Percentiles rank a stretch among this genome's conserved stretches.
phyloP scores from a whole-genome alignment of 2,888 invertebrate genomes.

The Pristionchus fissidentatus region DNA sequence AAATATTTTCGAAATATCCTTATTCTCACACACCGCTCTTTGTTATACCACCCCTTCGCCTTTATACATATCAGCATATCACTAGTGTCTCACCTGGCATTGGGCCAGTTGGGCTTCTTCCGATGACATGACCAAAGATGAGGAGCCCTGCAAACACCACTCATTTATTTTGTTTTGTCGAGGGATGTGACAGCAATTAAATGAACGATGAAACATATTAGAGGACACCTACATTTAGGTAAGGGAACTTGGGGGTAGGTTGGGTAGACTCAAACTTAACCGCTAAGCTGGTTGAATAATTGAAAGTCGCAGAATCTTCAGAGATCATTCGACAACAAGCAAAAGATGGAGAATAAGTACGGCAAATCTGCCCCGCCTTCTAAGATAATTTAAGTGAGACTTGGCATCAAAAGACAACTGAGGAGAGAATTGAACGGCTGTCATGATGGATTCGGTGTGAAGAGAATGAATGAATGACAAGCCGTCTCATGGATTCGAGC shows the following conservation, averaged over 20 bases:
- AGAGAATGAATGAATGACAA: constrained; percentile 36
- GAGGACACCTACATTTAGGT: neutral
- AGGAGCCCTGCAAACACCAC: neutral
- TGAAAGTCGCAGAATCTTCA: no score
- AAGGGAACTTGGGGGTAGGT: neutral
- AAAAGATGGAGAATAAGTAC: neutral
- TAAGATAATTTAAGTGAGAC: no score
- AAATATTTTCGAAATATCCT: neutral
- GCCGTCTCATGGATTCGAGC: neutral
- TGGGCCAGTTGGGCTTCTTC: constrained; percentile 77
- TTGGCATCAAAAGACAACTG: no score
- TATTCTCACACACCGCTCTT: no score
- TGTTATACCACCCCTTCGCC: no score
- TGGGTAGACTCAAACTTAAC: no score
- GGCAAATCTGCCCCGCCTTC: no score
- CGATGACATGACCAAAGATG: constrained; percentile 47
- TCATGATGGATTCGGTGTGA: neutral
- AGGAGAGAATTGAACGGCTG: neutral
- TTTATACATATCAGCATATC: no score
- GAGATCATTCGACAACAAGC: no score
- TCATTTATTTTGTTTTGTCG: no score
- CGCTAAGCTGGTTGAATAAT: no score
- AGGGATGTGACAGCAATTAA: neutral
- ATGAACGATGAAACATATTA: neutral
- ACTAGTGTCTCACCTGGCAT: constrained; percentile 85